Evolutionary conservation across 1,140 invertebrate species (phyloP), one percentile per base, ranked within the genome.

Genomic region (Thereuonema tuberculata): DNA sequence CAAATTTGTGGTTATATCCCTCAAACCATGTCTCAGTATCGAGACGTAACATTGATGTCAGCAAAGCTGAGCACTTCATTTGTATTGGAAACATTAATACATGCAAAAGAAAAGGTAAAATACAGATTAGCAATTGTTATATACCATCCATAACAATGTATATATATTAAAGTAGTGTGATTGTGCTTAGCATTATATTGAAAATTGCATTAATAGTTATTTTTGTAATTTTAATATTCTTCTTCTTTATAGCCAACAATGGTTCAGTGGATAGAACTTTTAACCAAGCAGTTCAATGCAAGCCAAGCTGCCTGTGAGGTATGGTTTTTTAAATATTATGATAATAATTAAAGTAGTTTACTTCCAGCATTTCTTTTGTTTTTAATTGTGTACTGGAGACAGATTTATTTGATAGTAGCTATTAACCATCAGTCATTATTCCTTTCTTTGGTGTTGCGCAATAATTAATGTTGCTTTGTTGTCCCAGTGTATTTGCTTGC

Each of bases 21-120:
- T 1, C 87, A 91, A 69, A 91, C 89, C 0, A 74, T 96, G 50
- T 74, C 89, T 21, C 78, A 84, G 61, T 66, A 67, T 24, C 81
- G 84, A 1, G 85, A 89, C 64, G 83, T 93, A 26, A 86, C 87
- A 0, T 82, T 92, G 63, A 81, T 89, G 64, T 85, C 90, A 0
- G 87, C 90, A 0, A 84, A 93, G 64, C 75, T 97, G 5, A 90
- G 90, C 1, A 89, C 90, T 0, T 90, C 89, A 0, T 97, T 97
- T 74, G 93, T 96, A 63, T 85, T 96, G 58, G 93, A 96, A 76
- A 95, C 91, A 0, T 90, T 95, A 65, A 95, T 97, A 71, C 92
- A 96, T 72, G 89, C 92, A 21, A 95, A 95, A 74, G 93, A 97
- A 74, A 95, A 95, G 79, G 85, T 86, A 72, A 65, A 29, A 60